A percentile compares a stretch with the other conserved stretches of the same genome.
Conservation (phyloP, 2,113 vertebrate genomes). For the Nanorana parkeri region DNA sequence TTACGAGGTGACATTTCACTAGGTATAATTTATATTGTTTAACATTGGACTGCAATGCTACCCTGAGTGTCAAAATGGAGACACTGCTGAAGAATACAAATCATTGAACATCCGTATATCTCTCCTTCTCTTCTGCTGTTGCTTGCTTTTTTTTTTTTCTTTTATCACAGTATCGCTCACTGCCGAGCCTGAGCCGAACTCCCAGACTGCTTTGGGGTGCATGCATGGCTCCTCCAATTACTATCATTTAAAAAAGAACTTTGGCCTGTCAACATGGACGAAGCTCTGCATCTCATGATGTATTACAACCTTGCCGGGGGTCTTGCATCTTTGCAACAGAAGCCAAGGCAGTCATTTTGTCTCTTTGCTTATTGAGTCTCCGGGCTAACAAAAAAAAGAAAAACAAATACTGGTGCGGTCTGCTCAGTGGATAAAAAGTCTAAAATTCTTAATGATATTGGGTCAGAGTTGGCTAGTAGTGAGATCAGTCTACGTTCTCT, state of each 20-base stretch:
- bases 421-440: not conserved
- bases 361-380: constrained; percentile 27
- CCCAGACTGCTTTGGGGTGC: not conserved
- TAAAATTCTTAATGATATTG: not conserved
- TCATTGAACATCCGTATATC: not conserved
- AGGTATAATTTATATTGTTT: constrained; percentile 47
- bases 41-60: constrained; percentile 22
- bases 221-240: not conserved
- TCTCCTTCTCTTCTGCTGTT: not conserved
- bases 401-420: not conserved
- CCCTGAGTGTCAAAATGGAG: not conserved
- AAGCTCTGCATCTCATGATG: constrained; percentile 5
- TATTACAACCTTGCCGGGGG: constrained; percentile 22
- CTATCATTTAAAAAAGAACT: constrained; percentile 1
- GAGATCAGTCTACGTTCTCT: not conserved
- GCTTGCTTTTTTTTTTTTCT: not conserved
- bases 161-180: not conserved
- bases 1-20: constrained; percentile 40
- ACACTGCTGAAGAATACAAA: constrained; percentile 31
- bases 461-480: no score
- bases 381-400: constrained; percentile 1
- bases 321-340: constrained; percentile 5
- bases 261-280: not conserved
- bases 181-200: not conserved
- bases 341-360: constrained; percentile 5